Base-by-base conservation (phyloP, 2,113 vertebrate genomes). In the Salvelinus alpinus region DNA sequence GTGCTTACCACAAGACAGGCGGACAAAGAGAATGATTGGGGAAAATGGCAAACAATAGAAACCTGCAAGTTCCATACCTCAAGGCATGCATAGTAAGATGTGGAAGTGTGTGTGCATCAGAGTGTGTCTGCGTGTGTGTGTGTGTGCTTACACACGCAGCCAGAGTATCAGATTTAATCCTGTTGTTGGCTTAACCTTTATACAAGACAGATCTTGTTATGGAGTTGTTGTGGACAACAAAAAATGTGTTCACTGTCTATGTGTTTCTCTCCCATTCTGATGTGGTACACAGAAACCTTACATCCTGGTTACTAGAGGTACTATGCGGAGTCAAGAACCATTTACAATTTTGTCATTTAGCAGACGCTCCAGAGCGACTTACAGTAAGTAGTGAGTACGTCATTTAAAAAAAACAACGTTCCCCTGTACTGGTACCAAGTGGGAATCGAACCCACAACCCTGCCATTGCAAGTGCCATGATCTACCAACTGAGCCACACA, bases 191-290 rank as follows among this genome's bases (percentile, higher is more conserved):
- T 67, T 74, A 78, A 84, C 64, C 69, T 18, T 72, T 71, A 72
- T 73, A 79, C 88, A 88, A 88, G 79, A 86, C 76, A 78, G 87
- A 81, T 88, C 86, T 80, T 68, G 85, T 89, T 87, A 80, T 72
- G 76, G 73, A 67, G 20, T 80, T 76, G 79, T 85, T 54, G 78
- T 31, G 31, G 18, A 85, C 85, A 78, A 88, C 83, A 89, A 81
- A 82, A 77, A 8, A 71, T 1, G 51, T 44, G 2, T 62, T 72
- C 71, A 27, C 60, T 70, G 65, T 64, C 14, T 70, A 51, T n/a
- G 72, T 48, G 68, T 29, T 3, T 67, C 14, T 27, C 11, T 68
- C 31, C 18, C 66, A 20, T 34, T 68, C 18, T 2, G 29, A 14
- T n/a, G 18, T 11, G 16, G 66, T 16, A 34, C 66, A 16, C 31